Evolutionary conservation across 2,888 invertebrate species (phyloP), one percentile per base, ranked within the genome.

Genomic region (Leptinotarsa juncta): DNA sequence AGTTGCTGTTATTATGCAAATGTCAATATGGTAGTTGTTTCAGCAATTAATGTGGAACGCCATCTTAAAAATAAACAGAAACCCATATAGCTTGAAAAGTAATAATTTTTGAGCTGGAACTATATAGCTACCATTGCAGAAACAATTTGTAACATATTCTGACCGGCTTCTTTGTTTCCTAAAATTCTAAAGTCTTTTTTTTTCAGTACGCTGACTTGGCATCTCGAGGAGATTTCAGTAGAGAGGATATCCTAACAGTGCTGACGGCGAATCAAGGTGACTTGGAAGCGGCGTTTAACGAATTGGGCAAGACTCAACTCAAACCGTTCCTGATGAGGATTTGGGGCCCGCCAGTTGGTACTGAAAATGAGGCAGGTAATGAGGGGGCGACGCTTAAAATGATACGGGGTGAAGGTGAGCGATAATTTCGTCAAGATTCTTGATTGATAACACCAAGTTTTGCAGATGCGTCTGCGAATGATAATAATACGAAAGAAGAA

Each of bases 261-360:
- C 86, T 95, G 84, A 94, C 92, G 73, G 92, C 91, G 72, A 91
- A 92, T 84, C 91, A 93, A 83, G 95, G 95, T 78, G 93, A 94
- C 87, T 88, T 93, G 77, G 94, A 94, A 77, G 90, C 91, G 51
- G 93, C 95, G 20, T 90, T 92, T 78, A 88, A 91, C 79, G 94
- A 95, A 85, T 88, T 95, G 74, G 93, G 92, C 83, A 94, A 94
- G 85, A 92, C 92, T 79, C 94, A 94, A 85, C 88, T 94, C 76
- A 94, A 94, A 86, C 94, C 94, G 67, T 94, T 94, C 89, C 88
- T 94, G 79, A 94, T 94, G 93, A 89, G 93, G 85, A 94, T 95
- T 82, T 94, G 94, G 93, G 94, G 94, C 75, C 93, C 94, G 74
- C 92, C 92, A 23, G 90, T 91, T 73, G 93, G 93, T 79, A 91